A percentile compares a stretch with the other conserved stretches of the same genome.
Conservation (phyloP, 2,797 vertebrate genomes). For the Pagetopsis macropterus region DNA sequence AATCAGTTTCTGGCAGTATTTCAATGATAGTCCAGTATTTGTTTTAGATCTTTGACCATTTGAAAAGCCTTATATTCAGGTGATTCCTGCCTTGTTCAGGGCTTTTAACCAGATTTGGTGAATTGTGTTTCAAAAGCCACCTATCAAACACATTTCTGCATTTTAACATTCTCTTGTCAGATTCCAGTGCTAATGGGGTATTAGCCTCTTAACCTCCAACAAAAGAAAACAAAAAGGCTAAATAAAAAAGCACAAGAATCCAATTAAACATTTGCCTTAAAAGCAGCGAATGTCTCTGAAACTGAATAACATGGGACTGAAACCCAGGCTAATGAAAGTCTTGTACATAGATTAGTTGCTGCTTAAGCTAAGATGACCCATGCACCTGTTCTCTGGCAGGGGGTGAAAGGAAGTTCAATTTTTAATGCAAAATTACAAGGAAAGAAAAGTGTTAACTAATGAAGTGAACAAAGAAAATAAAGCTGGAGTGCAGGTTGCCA, state of each 20-base stretch:
- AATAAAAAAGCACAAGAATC: background rate
- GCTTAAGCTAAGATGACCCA: conserved; percentile 38
- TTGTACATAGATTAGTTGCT: conserved; percentile 47
- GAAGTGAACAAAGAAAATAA: conserved; percentile 8
- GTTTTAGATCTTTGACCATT: no score
- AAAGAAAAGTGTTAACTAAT: conserved; percentile 4
- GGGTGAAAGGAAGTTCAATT: conserved; percentile 17
- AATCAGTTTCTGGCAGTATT: no score
- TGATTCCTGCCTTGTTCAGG: no score
- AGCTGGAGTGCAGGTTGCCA: conserved; percentile 7
- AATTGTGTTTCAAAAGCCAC: no score
- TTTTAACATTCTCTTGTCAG: no score
- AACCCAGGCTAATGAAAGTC: conserved; percentile 43
- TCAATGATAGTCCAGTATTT: no score
- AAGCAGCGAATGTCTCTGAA: background rate
- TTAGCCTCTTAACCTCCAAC: background rate
- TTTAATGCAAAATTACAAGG: conserved; percentile 26
- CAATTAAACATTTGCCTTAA: background rate
- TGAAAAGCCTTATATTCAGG: no score
- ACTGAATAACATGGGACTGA: background rate
- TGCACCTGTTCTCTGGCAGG: conserved; percentile 20
- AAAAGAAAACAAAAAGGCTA: background rate
- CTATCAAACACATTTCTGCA: no score
- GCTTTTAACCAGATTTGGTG: no score
- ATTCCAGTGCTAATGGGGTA: no score